Conservation (phyloP, 2,888 invertebrate species). For the Hydropsyche betteni region DNA sequence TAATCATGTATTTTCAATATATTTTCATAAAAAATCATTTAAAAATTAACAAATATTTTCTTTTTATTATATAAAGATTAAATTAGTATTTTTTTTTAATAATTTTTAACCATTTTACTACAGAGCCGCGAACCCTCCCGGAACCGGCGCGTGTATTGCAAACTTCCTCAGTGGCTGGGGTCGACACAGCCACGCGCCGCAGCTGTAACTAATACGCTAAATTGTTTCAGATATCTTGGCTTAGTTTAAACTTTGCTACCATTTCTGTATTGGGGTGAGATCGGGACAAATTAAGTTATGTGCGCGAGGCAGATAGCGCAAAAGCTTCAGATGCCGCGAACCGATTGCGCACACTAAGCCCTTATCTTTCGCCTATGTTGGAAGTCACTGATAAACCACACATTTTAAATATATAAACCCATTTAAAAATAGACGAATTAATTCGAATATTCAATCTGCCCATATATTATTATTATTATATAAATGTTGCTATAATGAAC, state of each 20-base stretch:
- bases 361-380: conserved; percentile 23
- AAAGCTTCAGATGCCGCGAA: conserved; percentile 20
- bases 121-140: background rate
- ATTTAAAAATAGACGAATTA: too few relatives aligned
- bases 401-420: background rate
- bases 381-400: conserved; percentile 22
- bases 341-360: conserved; percentile 10
- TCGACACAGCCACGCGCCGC: conserved; percentile 43
- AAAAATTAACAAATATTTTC: too few relatives aligned
- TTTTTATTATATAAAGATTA: too few relatives aligned
- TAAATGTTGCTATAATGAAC: too few relatives aligned
- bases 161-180: conserved; percentile 32
- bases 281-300: conserved; percentile 45
- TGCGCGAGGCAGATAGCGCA: conserved; percentile 44
- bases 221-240: conserved; percentile 50
- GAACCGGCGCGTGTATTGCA: conserved; percentile 33
- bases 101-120: conserved; percentile 1
- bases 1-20: too few relatives aligned
- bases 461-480: too few relatives aligned
- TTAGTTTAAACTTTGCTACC: conserved; percentile 47
- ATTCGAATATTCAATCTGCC: too few relatives aligned
- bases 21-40: too few relatives aligned
- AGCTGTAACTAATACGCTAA: conserved; percentile 49
- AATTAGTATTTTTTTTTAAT: conserved; percentile 7
- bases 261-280: conserved; percentile 30